These are phyloP conservation scores for Psophia crepitans DNA, from an alignment of 2,113 vertebrate species.

Conservation along the genomic window DNA sequence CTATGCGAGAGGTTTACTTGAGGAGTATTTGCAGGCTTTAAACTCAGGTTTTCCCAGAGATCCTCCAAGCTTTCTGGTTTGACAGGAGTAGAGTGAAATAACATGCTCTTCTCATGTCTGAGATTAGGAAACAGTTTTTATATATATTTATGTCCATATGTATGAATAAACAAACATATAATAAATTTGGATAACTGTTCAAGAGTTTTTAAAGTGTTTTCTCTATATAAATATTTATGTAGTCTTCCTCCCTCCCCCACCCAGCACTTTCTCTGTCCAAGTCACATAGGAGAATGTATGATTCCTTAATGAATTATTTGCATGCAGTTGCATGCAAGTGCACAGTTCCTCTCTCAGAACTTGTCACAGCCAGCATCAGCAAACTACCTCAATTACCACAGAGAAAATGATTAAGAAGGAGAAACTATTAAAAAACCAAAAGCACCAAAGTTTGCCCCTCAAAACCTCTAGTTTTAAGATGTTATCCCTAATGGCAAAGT, in stretches of 20 bases:
- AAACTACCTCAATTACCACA: background rate
- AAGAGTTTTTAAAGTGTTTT: background rate
- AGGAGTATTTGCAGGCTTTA: constrained; percentile 79
- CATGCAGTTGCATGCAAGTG: background rate
- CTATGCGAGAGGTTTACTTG: constrained; percentile 77
- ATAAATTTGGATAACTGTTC: background rate
- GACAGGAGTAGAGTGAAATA: constrained; percentile 72
- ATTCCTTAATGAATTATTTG: background rate
- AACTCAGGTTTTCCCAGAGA: constrained; percentile 87
- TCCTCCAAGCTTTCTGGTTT: constrained; percentile 85
- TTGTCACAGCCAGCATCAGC: background rate
- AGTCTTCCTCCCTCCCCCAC: background rate
- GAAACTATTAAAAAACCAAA: background rate
- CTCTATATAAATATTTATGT: background rate
- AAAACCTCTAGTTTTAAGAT: background rate
- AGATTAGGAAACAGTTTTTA: background rate
- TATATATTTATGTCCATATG: background rate
- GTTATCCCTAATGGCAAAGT: background rate
- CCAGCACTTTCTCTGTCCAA: background rate
- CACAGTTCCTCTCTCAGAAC: background rate
- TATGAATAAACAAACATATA: background rate
- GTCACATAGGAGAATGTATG: fast-evolving
- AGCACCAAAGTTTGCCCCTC: too few species aligned
- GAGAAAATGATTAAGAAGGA: background rate
- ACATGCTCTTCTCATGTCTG: constrained; percentile 75